phyloP scores from a whole-genome alignment of 2,888 invertebrate genomes.

The Erebia aethiops region DNA sequence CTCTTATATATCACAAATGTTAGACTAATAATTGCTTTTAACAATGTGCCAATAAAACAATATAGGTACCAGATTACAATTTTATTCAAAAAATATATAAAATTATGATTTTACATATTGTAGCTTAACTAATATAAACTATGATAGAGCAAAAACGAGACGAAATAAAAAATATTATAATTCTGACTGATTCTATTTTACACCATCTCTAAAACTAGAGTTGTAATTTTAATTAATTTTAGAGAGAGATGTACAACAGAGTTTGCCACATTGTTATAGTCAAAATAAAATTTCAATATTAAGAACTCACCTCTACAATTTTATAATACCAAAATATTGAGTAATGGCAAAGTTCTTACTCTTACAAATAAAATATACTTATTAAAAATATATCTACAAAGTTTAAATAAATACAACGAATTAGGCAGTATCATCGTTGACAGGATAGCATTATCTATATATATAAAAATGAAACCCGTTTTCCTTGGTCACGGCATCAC shows the following conservation, averaged over 20 bases:
- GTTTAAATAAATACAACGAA: constrained; percentile 14
- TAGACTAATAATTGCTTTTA: constrained; percentile 22
- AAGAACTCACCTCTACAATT: constrained; percentile 5
- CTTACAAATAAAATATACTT: constrained; percentile 3
- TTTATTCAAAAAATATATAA: neutral
- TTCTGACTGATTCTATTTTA: neutral
- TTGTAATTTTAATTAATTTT: too few species aligned
- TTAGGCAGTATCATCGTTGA: constrained; percentile 22
- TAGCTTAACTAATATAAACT: constrained; percentile 14
- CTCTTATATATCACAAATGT: constrained; percentile 60
- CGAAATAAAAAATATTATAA: neutral
- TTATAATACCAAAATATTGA: neutral
- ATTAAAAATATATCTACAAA: constrained; percentile 5
- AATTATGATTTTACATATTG: constrained; percentile 1
- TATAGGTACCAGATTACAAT: constrained; percentile 1
- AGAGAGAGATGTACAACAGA: too few species aligned
- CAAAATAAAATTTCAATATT: neutral
- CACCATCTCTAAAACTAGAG: too few species aligned
- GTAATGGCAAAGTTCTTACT: constrained; percentile 24
- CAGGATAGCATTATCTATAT: neutral
- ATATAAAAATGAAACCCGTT: too few species aligned
- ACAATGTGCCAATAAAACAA: constrained; percentile 20
- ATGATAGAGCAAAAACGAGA: constrained; percentile 4
- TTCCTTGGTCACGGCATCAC: too few species aligned
- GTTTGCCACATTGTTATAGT: too few species aligned